These are phyloP conservation scores for Molossus molossus DNA, from an alignment of 2,797 vertebrate species.

Conservation along the genomic window DNA sequence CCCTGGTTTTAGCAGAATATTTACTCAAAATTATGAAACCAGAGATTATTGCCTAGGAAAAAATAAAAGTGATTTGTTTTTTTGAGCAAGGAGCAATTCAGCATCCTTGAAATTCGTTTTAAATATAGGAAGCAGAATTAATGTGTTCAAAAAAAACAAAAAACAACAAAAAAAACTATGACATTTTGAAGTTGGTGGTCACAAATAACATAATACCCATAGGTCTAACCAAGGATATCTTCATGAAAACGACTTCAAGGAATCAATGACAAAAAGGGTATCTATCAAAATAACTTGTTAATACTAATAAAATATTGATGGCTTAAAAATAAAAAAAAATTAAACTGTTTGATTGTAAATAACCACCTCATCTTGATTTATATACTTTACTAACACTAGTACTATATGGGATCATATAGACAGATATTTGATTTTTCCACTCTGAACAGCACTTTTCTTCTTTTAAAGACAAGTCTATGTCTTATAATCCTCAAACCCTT, in stretches of 20 bases:
- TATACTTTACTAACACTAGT: not conserved
- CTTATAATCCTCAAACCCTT: not conserved
- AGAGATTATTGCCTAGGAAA: not conserved
- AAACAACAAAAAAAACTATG: slow-evolving; percentile 39
- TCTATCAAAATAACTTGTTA: not conserved
- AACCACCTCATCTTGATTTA: slow-evolving; percentile 16
- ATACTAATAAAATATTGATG: slow-evolving; percentile 26
- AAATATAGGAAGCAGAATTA: slow-evolving; percentile 17
- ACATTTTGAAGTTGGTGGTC: not conserved
- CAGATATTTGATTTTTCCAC: not conserved
- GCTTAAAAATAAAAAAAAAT: not conserved
- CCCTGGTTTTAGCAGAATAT: not conserved
- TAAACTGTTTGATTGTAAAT: not conserved
- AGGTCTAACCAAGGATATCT: not conserved
- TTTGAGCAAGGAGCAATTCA: not conserved
- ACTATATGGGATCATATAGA: not conserved
- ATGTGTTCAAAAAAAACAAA: slow-evolving; percentile 34
- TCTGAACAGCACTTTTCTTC: not conserved
- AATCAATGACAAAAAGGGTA: not conserved
- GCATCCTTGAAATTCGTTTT: not conserved
- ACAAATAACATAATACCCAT: not conserved
- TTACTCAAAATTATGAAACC: not conserved
- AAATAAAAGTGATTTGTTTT: not conserved
- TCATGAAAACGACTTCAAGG: not conserved
- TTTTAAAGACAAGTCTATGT: not conserved